Conservation (phyloP, 1,140 invertebrate species). For the Bombyx mandarina region DNA sequence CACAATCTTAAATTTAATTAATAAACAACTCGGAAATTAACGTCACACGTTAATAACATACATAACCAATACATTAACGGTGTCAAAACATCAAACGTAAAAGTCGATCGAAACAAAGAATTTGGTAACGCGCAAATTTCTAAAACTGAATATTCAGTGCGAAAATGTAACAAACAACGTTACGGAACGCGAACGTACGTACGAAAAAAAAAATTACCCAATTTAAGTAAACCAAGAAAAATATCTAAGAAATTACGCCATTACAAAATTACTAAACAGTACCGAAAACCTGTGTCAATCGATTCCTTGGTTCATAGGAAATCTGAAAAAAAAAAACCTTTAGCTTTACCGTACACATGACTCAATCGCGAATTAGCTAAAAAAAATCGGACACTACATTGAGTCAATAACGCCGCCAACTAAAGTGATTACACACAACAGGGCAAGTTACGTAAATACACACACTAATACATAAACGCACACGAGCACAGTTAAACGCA, state of each 20-base stretch:
- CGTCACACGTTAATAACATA: no score
- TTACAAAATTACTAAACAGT: slow-evolving; percentile 29
- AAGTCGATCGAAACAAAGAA: no score
- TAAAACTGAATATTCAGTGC: no score
- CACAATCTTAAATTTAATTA: no score
- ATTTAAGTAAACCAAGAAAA: slow-evolving; percentile 8
- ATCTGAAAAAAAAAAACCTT: slow-evolving; percentile 27
- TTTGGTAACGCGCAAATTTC: no score
- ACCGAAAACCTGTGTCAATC: slow-evolving; percentile 41
- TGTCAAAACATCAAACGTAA: no score
- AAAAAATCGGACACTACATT: slow-evolving; percentile 61
- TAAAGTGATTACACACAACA: slow-evolving; percentile 53
- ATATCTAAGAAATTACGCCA: slow-evolving; percentile 35
- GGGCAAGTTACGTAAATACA: slow-evolving; percentile 61
- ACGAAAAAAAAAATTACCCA: slow-evolving; percentile 14
- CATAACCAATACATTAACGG: no score
- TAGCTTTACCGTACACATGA: slow-evolving; percentile 54
- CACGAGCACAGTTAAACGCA: slow-evolving; percentile 15
- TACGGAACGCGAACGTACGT: neutral
- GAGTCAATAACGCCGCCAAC: slow-evolving; percentile 50
- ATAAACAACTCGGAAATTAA: no score
- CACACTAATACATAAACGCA: slow-evolving; percentile 19
- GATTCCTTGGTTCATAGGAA: slow-evolving; percentile 52
- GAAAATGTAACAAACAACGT: slow-evolving; percentile 9
- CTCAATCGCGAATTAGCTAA: slow-evolving; percentile 62